Base-by-base conservation (phyloP, 2,797 vertebrate species). In the Hoplostethus mediterraneus region DNA sequence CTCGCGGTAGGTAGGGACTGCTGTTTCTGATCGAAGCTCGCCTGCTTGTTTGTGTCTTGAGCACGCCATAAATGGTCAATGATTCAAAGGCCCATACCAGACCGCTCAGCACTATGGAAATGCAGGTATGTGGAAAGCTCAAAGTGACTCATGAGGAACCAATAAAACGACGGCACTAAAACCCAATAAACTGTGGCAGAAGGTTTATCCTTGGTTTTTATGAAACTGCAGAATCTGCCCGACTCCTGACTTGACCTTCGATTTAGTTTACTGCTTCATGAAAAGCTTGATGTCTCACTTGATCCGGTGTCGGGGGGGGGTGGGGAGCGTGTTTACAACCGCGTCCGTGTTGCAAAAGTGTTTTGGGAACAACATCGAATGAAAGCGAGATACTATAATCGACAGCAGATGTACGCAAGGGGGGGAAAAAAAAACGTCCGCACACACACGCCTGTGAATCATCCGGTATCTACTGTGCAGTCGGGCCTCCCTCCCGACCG, bases 41-140 rank as follows among this genome's bases (percentile, higher is more conserved):
- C 57, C 44, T 59, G 61, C n/a, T 3, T 70, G 63, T 68, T 58
- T 67, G 67, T 81, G 76, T 67, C 21, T 80, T 48, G 78, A 86
- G 72, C 80, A 73, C 4, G 63, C 91, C 91, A 88, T 92, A 92
- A 90, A 94, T 87, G 89, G 92, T 92, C 88, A 91, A 85, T 83
- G 82, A 93, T 82, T 93, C 84, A 86, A 85, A 81, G 75, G 61
- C 78, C 63, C 4, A 13, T 71, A 60, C 57, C 21, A 21, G 63
- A 79, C 66, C 62, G 69, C 84, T 89, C 86, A 84, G 86, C 81
- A 77, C 71, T 87, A 75, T 81, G 84, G 82, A 87, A 86, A 90
- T 87, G 82, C 44, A 84, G 79, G 59, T 83, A 90, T 89, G 77
- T 57, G 54, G 33, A 63, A 61, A 40, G 28, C 47, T 48, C 45